Base-by-base conservation (phyloP, 2,113 vertebrate genomes). In the Crotophaga sulcirostris region DNA sequence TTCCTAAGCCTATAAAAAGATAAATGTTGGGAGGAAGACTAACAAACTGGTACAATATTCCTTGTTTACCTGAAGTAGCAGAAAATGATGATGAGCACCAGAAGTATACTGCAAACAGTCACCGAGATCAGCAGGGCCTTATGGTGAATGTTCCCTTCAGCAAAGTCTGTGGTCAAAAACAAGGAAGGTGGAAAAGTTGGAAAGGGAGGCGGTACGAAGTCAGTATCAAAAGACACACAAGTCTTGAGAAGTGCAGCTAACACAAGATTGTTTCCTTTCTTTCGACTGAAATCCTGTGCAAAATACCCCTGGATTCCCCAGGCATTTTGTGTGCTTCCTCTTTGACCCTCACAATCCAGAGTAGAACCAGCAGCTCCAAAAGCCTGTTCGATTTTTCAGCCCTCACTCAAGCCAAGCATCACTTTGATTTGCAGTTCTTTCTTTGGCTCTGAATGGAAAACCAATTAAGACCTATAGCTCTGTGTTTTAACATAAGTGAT, bases 1-100 rank as follows among this genome's bases (percentile, higher is more conserved):
- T 13, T 40, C 26, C 7, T 31, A 36, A 25, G 17, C 40, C 19
- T 13, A 49, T 33, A 40, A 52, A 59, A 58, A 59, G 9, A 82
- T 54, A 21, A 76, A 62, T 7, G 10, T 70, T 59, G 64, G 33
- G 8, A 86, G 26, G 25, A 92, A 56, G 17, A 80, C 19, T 63
- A 55, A 77, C 6, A 34, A 90, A 14, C 29, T n/a, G 8, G 16
- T 29, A 52, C 63, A 51, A 8, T 29, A 52, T 19, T 73, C 6
- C 17, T 89, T 51, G 93, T 95, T 98, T 98, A 99, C 99, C 99
- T 99, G 98, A 99, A 98, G 97, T 99, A 99, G 97, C 98, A 99
- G 98, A 99, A 98, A 84, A 99, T 93, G 89, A 99, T 98, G 83
- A 99, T 98, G 75, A 98, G 84, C 66, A 97, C 98, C 92, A 99